A percentile compares a stretch with the other conserved stretches of the same genome.
These are phyloP conservation scores for Dermochelys coriacea DNA, from an alignment of 2,797 vertebrate genomes.

Conservation along the genomic window DNA sequence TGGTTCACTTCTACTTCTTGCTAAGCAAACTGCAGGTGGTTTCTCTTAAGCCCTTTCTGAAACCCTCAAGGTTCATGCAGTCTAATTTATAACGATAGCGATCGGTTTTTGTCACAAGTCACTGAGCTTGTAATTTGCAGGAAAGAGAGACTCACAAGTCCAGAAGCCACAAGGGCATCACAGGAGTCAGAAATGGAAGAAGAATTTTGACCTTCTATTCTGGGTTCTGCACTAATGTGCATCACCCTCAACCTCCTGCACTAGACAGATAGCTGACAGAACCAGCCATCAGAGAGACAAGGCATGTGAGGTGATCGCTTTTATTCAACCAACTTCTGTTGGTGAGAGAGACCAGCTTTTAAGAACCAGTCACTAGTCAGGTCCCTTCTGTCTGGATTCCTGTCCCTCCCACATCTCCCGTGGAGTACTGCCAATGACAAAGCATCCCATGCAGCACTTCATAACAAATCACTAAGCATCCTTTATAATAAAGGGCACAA, in stretches of 20 bases:
- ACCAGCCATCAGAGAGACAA: neutral
- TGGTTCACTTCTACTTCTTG: neutral
- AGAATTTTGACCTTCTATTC: neutral
- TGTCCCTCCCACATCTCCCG: neutral
- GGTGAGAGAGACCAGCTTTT: neutral
- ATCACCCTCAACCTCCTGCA: neutral
- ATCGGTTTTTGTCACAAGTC: neutral
- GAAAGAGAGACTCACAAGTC: neutral
- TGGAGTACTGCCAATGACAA: neutral
- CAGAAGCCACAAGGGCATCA: neutral
- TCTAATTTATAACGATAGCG: neutral
- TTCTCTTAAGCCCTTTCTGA: neutral
- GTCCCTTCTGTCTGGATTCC: neutral
- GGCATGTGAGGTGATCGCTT: neutral
- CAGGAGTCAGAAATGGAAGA: neutral
- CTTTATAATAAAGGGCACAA: neutral
- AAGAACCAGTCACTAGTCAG: neutral
- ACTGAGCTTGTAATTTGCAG: neutral
- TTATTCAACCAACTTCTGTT: neutral
- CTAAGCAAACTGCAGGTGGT: neutral
- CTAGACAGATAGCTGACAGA: neutral
- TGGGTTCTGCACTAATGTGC: neutral
- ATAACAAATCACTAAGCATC: neutral
- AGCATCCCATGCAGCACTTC: neutral
- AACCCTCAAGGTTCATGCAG: neutral